Evolutionary conservation across 2,113 vertebrate genomes (phyloP), one percentile per base, ranked within the genome.

Genomic region (Tragelaphus buxtoni): DNA sequence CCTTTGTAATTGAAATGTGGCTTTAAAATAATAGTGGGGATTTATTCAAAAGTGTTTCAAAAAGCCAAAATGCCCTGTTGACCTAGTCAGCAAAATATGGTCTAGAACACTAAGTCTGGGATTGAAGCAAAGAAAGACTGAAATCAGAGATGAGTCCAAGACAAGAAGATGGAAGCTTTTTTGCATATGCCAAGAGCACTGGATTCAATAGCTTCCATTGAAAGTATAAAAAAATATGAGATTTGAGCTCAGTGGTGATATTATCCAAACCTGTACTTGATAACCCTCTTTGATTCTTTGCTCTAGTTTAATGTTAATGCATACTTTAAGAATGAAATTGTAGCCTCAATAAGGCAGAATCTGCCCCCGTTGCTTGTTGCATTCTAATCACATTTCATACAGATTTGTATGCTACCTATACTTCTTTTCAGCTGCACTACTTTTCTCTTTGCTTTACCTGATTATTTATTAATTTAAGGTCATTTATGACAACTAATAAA

Each of bases 301-400:
- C 91, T 89, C 60, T n/a, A 47, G 92, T 97, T 97, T 98, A 97
- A 93, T 97, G 92, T 97, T 96, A 97, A 84, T 82, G 60, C 88
- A 49, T 65, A 95, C 61, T 92, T 14, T 94, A 98, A 92, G 76
- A 97, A 91, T 69, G 91, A 63, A 95, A 95, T 92, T 95, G 3
- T 97, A 81, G 92, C 18, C 8, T 95, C 35, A n/a, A n/a, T 89
- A 61, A 90, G 96, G 96, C 90, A 84, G 96, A 97, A 91, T 95
- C 61, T 95, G 94, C 69, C 35, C n/a, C 47, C 39, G 26, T 76
- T 92, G 49, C 14, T 79, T 42, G 55, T 17, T 94, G 65, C 26
- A 88, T 93, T 92, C 85, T 88, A 97, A 96, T 96, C 63, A 49
- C 47, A 96, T 86, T 97, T 84, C 58, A 79, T 92, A 49, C 49